Evolutionary conservation across 2,113 vertebrate species (phyloP), one percentile per base, ranked within the genome.

Genomic region (Carettochelys insculpta): DNA sequence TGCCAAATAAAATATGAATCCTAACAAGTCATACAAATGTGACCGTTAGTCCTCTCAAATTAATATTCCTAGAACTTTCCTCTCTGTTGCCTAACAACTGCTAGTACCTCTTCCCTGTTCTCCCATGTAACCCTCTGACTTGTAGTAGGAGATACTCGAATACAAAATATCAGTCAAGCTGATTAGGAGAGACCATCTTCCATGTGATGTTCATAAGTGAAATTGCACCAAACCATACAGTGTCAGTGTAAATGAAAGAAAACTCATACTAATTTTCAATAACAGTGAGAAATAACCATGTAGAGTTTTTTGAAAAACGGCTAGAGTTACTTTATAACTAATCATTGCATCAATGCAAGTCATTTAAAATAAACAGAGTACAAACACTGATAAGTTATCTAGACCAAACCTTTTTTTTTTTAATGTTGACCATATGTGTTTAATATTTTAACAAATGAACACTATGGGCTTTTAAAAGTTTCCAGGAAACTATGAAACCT

Each of bases 231-330:
- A 54, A 75, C 81, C 77, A 78, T 14, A 56, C 20, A 29, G 65
- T 71, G 82, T 34, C 85, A 54, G 16, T 79, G 38, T 45, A 90
- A 92, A 86, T 68, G 31, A 87, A 56, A 90, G 8, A 93, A 38
- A 90, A 91, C 85, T 76, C 41, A 76, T 83, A 94, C 84, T 91
- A 92, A 84, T 93, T 88, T 94, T 52, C 80, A 93, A 95, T 95
- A 90, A 53, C 53, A 54, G 86, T 93, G 73, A 95, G 91, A 94
- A 95, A 76, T 47, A 94, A 90, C 48, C 47, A 92, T 5, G 22
- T 1, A 73, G 65, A 86, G 29, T 87, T 88, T 85, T n/a, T n/a
- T n/a, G n/a, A 89, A 90, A 91, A n/a, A 79, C 93, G 75, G 65
- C 80, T 91, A 79, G 14, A 77, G 43, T 65, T 90, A 77, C 47